Base-by-base conservation (phyloP, 2,113 vertebrate genomes). In the Corythornis madagascariensis region DNA sequence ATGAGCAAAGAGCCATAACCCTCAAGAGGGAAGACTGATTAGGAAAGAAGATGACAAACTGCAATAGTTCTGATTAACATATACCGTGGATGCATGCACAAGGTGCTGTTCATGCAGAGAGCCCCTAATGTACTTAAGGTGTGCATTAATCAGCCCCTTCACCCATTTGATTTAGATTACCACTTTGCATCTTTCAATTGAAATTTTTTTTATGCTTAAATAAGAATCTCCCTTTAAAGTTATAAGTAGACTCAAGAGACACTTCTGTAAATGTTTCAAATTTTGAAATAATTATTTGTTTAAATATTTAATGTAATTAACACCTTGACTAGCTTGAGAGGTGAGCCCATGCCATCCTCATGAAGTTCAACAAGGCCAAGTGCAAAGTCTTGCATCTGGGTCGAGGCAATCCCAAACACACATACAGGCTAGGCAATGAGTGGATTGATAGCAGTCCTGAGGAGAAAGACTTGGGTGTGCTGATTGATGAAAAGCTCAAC, bases 131-230 rank as follows among this genome's bases (percentile, higher is more conserved):
- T 83, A 66, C 53, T 53, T 42, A 86, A 75, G 45, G 42, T 85
- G n/a, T 56, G 16, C 45, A 40, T 90, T 93, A 87, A 87, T 88
- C 29, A 83, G 28, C n/a, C 24, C 55, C 28, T 90, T 80, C 38
- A 64, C 38, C 75, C 38, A 40, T 86, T 88, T 93, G 61, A 80
- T 65, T 90, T 69, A 59, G 59, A 70, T 80, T 86, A 72, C 19
- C 72, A 29, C 38, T 94, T 91, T 87, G 16, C 38, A 81, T 90
- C 91, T 96, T 94, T 75, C 91, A 84, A 64, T 81, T 38, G 88
- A 87, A 31, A 25, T 81, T 86, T 81, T 81, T 86, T 80, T 82
- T 77, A 65, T 81, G 52, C 15, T 83, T 83, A 92, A 91, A 80
- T 40, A 69, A 82, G n/a, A 81, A 72, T 83, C 50, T 88, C 52